Percentiles rank a stretch among this genome's conserved stretches.
These are phyloP conservation scores for Drosophila nannoptera DNA, from an alignment of 1,140 invertebrate species.

Conservation along the genomic window DNA sequence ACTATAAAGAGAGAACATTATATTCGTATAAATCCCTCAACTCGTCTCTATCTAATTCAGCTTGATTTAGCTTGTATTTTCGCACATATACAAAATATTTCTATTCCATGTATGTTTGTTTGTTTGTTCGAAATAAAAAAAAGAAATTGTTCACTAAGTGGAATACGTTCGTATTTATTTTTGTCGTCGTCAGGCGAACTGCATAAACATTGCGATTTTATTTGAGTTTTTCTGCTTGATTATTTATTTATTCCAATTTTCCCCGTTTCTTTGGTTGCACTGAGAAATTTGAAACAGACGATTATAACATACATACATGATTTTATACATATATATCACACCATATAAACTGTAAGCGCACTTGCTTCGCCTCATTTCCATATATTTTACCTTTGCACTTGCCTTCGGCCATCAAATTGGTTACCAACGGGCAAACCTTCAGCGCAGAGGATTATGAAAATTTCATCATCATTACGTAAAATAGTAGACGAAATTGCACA, in stretches of 20 bases:
- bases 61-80: background rate
- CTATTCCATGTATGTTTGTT: slow-evolving; percentile 14
- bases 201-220: slow-evolving; percentile 68
- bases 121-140: slow-evolving; percentile 34
- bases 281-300: slow-evolving; percentile 28
- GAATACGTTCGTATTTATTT: slow-evolving; percentile 49
- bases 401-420: background rate
- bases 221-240: slow-evolving; percentile 19
- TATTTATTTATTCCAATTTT: slow-evolving; percentile 32
- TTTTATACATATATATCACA: background rate
- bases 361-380: too few relatives aligned
- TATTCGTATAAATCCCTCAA: background rate
- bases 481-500: slow-evolving; percentile 56
- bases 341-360: background rate
- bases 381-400: background rate
- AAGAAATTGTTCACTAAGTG: too few relatives aligned
- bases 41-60: background rate
- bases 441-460: slow-evolving; percentile 54
- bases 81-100: slow-evolving; percentile 35
- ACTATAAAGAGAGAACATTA: background rate
- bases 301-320: background rate
- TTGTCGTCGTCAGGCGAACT: slow-evolving; percentile 42
- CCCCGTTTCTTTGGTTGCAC: slow-evolving; percentile 36
- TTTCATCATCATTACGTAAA: slow-evolving; percentile 72
- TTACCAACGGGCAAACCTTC: slow-evolving; percentile 33